Conservation (phyloP, 2,113 vertebrate genomes). For the Peucedramus taeniatus region DNA sequence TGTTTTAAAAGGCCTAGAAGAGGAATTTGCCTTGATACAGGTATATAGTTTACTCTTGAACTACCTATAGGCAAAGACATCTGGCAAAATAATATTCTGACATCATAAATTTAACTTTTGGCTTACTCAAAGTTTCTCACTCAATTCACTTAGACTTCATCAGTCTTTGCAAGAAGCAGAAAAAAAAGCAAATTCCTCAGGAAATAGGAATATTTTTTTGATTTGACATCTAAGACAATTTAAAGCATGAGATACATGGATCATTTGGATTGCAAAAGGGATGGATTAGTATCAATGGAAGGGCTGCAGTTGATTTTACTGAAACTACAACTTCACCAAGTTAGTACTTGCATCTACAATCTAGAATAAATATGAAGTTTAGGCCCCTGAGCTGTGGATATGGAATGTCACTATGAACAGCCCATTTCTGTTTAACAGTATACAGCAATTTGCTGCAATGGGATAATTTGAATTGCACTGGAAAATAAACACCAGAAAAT, state of each 20-base stretch:
- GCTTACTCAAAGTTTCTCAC: not conserved
- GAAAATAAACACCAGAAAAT: not conserved
- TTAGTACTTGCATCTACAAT: not conserved
- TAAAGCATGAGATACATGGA: not conserved
- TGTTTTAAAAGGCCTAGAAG: conserved; percentile 80
- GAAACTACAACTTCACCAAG: not conserved
- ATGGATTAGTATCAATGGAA: not conserved
- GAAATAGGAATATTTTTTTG: not conserved
- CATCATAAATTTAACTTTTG: not conserved
- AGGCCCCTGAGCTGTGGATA: not conserved
- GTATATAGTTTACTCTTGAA: conserved; percentile 60
- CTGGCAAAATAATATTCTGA: not conserved
- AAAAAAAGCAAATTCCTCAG: not conserved
- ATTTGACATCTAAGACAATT: not conserved
- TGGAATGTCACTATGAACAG: not conserved
- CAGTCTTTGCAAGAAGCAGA: not conserved
- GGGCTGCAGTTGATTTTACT: not conserved
- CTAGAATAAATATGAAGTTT: not conserved
- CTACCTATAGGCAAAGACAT: not conserved
- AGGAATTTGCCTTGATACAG: conserved; percentile 80
- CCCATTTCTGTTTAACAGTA: not conserved
- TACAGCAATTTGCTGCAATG: not conserved
- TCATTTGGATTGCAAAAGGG: not conserved
- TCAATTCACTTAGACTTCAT: not conserved
- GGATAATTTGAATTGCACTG: not conserved